Evolutionary conservation across 2,797 vertebrate species (phyloP).

Genomic region (Chaetophractus vellerosus): DNA sequence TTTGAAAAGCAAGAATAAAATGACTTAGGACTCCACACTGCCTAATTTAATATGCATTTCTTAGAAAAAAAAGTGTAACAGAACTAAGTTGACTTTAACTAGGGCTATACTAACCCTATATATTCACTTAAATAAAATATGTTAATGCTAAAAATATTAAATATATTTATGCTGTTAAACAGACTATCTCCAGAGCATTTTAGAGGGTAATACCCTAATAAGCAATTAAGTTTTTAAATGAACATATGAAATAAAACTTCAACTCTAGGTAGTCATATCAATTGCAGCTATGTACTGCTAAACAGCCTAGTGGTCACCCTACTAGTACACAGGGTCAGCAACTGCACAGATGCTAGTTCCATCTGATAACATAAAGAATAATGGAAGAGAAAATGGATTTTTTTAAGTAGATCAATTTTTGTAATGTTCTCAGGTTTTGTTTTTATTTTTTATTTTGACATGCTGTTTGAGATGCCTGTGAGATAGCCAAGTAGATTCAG

Average conservation of each 20-base stretch:
- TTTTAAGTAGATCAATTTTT: not conserved
- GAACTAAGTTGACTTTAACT: constrained; percentile 33
- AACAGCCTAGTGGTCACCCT: not conserved
- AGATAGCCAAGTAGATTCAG: not conserved
- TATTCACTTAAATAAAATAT: constrained; percentile 32
- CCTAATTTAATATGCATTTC: constrained; percentile 18
- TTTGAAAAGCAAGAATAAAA: constrained; percentile 54
- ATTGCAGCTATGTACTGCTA: not conserved
- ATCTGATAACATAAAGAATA: constrained; percentile 38
- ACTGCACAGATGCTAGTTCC: not conserved
- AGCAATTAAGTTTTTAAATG: constrained; percentile 45
- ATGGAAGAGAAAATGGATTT: not conserved
- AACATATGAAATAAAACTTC: not conserved
- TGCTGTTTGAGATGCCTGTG: not conserved
- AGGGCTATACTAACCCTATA: not conserved
- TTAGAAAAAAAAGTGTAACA: constrained; percentile 43
- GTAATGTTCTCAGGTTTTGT: not conserved
- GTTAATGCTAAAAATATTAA: constrained; percentile 12
- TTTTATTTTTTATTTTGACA: not conserved
- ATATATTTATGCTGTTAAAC: constrained; percentile 28
- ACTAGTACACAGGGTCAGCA: not conserved
- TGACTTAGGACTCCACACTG: not conserved
- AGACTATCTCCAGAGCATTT: constrained; percentile 42
- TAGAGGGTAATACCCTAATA: not conserved
- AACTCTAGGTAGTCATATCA: constrained; percentile 16